Evolutionary conservation across 2,797 vertebrate genomes (phyloP).

Genomic region (Halcyon leucocephala): DNA sequence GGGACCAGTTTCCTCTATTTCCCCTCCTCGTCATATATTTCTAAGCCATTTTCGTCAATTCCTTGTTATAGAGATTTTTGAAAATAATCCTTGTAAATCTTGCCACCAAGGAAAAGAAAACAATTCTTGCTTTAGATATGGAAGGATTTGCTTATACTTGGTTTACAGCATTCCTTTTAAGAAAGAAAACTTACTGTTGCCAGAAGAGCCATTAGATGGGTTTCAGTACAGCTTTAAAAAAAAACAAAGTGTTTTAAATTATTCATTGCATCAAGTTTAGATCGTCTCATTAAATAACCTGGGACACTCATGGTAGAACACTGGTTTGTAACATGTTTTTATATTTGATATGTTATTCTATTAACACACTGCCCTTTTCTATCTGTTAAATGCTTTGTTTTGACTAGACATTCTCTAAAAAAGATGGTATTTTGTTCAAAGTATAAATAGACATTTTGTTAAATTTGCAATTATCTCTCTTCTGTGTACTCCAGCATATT

Average conservation of each 20-base stretch:
- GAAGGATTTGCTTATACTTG: not conserved
- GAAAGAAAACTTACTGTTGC: not conserved
- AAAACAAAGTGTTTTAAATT: not conserved
- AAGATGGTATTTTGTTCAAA: not conserved
- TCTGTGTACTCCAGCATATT: not conserved
- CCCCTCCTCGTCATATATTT: not conserved
- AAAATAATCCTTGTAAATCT: not conserved
- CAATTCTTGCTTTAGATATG: not conserved
- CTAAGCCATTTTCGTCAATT: not conserved
- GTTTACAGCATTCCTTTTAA: not conserved
- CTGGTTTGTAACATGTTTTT: not conserved
- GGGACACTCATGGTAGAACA: not conserved
- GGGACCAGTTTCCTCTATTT: not conserved
- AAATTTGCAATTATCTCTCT: not conserved
- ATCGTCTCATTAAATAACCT: not conserved
- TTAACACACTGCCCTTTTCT: not conserved
- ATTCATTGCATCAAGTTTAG: not conserved
- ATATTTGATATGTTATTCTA: not conserved
- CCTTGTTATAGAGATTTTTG: not conserved
- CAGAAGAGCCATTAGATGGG: not conserved
- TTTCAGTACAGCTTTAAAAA: not conserved
- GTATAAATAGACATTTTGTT: not conserved
- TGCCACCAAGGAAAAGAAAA: not conserved
- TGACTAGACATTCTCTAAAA: not conserved
- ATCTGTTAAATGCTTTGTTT: not conserved